These are phyloP conservation scores for Julus scanicus DNA, from an alignment of 2,888 invertebrate species.

Conservation along the genomic window DNA sequence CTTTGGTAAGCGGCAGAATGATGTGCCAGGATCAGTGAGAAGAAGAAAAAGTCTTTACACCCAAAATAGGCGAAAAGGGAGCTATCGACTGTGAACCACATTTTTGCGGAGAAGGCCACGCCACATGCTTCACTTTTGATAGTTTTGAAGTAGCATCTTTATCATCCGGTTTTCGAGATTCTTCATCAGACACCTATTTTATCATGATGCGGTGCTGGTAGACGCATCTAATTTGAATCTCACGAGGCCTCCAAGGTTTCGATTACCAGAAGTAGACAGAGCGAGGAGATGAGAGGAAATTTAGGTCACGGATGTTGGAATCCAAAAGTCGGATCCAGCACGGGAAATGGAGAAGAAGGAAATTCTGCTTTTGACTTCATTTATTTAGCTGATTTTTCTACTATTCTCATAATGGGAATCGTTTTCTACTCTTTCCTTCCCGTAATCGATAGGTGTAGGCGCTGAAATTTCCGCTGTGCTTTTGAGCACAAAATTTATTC, in stretches of 20 bases:
- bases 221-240: conserved; percentile 1
- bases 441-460: neutral
- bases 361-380: neutral
- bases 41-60: neutral
- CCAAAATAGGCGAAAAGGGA: neutral
- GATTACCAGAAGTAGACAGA: conserved; percentile 3
- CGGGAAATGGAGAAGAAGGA: neutral
- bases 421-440: neutral
- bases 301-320: neutral
- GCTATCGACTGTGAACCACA: neutral
- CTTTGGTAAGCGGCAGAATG: neutral
- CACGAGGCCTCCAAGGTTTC: neutral
- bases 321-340: neutral
- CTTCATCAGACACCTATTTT: neutral
- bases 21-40: neutral
- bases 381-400: neutral
- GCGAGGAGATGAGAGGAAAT: neutral
- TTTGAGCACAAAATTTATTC: neutral
- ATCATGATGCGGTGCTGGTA: neutral
- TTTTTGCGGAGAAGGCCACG: neutral
- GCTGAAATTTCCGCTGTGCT: neutral
- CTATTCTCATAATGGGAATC: neutral
- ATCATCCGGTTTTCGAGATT: neutral
- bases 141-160: neutral
- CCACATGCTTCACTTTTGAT: neutral